A percentile compares a stretch with the other conserved stretches of the same genome.
Evolutionary conservation across 1,140 invertebrate genomes (phyloP).

Genomic region (Gonatopus flavifemur): DNA sequence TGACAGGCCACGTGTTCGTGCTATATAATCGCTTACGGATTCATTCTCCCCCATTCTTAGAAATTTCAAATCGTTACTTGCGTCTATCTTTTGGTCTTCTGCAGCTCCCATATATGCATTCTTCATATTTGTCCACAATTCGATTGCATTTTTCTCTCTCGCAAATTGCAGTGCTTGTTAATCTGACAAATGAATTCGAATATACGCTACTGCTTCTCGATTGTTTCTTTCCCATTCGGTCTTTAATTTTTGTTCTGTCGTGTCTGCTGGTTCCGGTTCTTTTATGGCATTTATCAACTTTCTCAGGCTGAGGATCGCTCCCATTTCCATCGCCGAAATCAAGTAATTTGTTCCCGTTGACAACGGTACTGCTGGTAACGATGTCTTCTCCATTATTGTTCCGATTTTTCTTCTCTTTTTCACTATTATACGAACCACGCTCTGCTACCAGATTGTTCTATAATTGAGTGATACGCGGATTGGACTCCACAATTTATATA

Average conservation of each 20-base stretch:
- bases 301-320: neutral
- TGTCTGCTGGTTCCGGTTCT: neutral
- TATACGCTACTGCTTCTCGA: conserved; percentile 3
- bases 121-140: neutral
- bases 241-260: neutral
- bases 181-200: neutral
- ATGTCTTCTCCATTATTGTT: neutral
- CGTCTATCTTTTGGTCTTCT: conserved; percentile 3
- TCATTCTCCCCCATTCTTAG: neutral
- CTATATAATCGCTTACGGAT: neutral
- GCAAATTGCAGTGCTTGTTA: conserved; percentile 5
- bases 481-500: too few relatives aligned
- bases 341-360: neutral
- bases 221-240: neutral
- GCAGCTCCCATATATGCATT: neutral
- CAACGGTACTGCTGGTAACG: neutral
- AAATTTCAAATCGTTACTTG: conserved; percentile 1
- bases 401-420: neutral
- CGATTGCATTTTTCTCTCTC: neutral
- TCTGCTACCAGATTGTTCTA: neutral
- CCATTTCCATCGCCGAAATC: neutral
- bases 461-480: too few relatives aligned
- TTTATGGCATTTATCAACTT: neutral
- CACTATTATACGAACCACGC: neutral
- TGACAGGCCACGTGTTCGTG: neutral